Percentiles rank a stretch among this genome's conserved stretches.
phyloP scores from a whole-genome alignment of 2,113 vertebrate genomes.

The Cephalopterus ornatus region DNA sequence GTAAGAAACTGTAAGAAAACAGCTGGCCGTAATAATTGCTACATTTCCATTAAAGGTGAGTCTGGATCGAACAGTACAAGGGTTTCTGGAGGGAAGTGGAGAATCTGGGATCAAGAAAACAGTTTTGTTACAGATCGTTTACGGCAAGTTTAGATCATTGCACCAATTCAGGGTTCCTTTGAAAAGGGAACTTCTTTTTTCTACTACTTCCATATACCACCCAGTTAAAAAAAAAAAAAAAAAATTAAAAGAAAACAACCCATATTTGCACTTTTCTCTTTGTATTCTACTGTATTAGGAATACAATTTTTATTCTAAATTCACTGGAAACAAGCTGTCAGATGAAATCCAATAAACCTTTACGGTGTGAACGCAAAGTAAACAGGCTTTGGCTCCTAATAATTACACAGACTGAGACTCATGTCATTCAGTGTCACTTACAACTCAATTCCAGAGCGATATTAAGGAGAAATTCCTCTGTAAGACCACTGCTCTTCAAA shows the following conservation, averaged over 20 bases:
- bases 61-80: not conserved
- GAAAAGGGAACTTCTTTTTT: slow-evolving; percentile 42
- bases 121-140: not conserved
- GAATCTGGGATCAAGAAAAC: not conserved
- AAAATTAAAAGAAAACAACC: not conserved
- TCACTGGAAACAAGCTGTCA: not conserved
- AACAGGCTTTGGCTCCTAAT: slow-evolving; percentile 12
- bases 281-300: not conserved
- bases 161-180: not conserved
- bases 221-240: too few relatives aligned
- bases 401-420: slow-evolving; percentile 38
- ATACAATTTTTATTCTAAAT: not conserved
- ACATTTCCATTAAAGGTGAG: not conserved
- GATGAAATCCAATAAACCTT: not conserved
- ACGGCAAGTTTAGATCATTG: not conserved
- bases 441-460: slow-evolving; percentile 28
- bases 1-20: not conserved
- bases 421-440: slow-evolving; percentile 44
- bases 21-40: not conserved
- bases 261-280: not conserved
- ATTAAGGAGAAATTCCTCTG: slow-evolving; percentile 13
- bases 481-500: not conserved
- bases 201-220: not conserved
- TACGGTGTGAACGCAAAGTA: not conserved
- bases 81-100: not conserved